A percentile compares a stretch with the other conserved stretches of the same genome.
These are phyloP conservation scores for Labeo rohita DNA, from an alignment of 2,113 vertebrate genomes.

Conservation along the genomic window DNA sequence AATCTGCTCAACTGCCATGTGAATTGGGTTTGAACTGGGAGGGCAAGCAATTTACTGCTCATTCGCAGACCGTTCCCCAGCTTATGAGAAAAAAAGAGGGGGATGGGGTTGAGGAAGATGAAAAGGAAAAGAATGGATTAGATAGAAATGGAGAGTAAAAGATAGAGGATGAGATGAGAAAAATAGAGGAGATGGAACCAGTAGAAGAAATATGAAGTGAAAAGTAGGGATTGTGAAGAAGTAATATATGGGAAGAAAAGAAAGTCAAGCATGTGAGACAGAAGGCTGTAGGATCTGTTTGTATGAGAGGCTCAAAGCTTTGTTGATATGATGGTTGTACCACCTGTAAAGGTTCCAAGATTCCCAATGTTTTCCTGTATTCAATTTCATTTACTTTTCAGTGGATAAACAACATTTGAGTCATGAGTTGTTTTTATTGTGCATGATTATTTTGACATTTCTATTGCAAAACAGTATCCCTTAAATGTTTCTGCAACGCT, in stretches of 20 bases:
- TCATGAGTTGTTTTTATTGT: not conserved
- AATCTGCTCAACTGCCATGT: conserved; percentile 50
- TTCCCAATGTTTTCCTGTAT: conserved; percentile 33
- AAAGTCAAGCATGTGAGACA: not conserved
- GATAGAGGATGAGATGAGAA: conserved; percentile 23
- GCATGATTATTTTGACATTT: conserved; percentile 19
- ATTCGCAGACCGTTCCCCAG: conserved; percentile 56
- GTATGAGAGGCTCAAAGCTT: not conserved
- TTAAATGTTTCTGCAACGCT: conserved; percentile 23
- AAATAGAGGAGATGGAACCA: not conserved
- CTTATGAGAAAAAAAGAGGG: conserved; percentile 50
- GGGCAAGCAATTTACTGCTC: conserved; percentile 68
- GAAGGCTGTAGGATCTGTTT: conserved; percentile 12
- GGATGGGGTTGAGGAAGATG: not conserved
- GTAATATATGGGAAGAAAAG: conserved; percentile 7
- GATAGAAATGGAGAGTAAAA: conserved; percentile 8
- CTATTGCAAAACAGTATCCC: not conserved
- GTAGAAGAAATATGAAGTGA: conserved; percentile 27
- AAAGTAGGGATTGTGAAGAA: conserved; percentile 19
- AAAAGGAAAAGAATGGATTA: conserved; percentile 8
- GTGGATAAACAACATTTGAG: conserved; percentile 35
- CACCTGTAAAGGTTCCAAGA: conserved; percentile 34
- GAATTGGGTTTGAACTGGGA: conserved; percentile 62
- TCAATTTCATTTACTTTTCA: not conserved
- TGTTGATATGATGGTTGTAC: conserved; percentile 9